Conservation (phyloP, 2,113 vertebrate genomes). For the Lycocorax pyrrhopterus region DNA sequence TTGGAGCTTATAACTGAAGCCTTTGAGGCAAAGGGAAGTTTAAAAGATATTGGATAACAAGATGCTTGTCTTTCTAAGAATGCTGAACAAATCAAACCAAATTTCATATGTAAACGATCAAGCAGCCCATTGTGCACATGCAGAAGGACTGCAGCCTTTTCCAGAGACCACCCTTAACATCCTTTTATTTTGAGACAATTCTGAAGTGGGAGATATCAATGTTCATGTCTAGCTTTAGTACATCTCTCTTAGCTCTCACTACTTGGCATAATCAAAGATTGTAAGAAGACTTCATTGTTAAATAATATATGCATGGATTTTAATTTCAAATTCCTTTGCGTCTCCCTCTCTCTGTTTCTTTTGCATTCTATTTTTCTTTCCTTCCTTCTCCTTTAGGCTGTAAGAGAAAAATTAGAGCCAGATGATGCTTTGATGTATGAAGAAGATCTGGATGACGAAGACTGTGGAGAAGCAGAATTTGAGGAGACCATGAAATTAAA, state of each 20-base stretch:
- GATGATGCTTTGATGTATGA: conserved; percentile 88
- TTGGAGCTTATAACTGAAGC: background rate
- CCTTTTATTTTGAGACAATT: background rate
- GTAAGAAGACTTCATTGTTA: background rate
- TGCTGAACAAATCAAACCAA: background rate
- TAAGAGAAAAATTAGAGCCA: conserved; percentile 82
- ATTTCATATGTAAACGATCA: background rate
- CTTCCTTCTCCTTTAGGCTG: conserved; percentile 61
- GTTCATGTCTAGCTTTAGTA: background rate
- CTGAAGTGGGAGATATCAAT: background rate
- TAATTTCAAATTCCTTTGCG: background rate
- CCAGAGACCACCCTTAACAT: background rate
- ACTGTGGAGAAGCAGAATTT: conserved; percentile 79
- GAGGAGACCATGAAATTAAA: conserved; percentile 89
- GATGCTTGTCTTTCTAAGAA: background rate
- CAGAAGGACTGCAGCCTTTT: background rate
- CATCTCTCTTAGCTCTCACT: background rate
- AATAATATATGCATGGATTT: background rate
- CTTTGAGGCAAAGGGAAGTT: background rate
- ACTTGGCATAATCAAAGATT: background rate
- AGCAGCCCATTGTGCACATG: background rate
- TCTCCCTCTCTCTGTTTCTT: background rate
- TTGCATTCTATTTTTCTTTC: background rate
- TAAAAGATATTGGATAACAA: background rate
- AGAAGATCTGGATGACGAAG: conserved; percentile 84